These are phyloP conservation scores for Accipiter virgatus DNA, from an alignment of 2,113 vertebrate genomes.

Conservation along the genomic window DNA sequence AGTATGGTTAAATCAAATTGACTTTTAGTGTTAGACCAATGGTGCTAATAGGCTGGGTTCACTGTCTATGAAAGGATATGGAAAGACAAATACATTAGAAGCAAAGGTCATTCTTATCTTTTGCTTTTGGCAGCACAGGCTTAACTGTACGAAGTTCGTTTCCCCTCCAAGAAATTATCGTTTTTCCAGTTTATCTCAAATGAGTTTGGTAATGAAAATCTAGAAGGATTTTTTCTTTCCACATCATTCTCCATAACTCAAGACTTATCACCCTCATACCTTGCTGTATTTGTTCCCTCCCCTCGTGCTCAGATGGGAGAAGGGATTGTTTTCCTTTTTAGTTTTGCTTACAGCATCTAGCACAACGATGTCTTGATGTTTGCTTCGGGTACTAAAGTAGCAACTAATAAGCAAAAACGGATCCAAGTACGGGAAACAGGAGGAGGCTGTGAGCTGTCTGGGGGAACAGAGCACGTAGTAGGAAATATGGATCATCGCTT, in stretches of 20 bases:
- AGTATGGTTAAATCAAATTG: slow-evolving; percentile 41
- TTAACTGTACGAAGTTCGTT: background rate
- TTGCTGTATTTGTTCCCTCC: background rate
- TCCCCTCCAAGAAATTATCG: background rate
- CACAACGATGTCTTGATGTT: background rate
- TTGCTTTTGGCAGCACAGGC: background rate
- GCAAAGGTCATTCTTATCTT: slow-evolving; percentile 33
- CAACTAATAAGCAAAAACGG: background rate
- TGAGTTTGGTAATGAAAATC: background rate
- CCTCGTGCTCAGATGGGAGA: background rate
- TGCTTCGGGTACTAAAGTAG: background rate
- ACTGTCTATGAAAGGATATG: background rate
- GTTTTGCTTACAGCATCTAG: background rate
- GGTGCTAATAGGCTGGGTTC: slow-evolving; percentile 26
- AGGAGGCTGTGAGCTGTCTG: background rate
- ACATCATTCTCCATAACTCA: background rate
- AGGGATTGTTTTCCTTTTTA: background rate
- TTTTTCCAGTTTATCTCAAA: background rate
- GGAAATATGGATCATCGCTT: background rate
- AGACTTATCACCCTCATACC: background rate
- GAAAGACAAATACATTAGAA: slow-evolving; percentile 50
- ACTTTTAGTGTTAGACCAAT: slow-evolving; percentile 21
- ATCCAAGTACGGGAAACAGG: background rate
- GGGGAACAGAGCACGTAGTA: background rate
- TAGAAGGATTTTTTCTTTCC: background rate